Percentiles rank a stretch among this genome's conserved stretches.
These are phyloP conservation scores for Chionoecetes opilio DNA, from an alignment of 1,140 invertebrate species.

Conservation along the genomic window DNA sequence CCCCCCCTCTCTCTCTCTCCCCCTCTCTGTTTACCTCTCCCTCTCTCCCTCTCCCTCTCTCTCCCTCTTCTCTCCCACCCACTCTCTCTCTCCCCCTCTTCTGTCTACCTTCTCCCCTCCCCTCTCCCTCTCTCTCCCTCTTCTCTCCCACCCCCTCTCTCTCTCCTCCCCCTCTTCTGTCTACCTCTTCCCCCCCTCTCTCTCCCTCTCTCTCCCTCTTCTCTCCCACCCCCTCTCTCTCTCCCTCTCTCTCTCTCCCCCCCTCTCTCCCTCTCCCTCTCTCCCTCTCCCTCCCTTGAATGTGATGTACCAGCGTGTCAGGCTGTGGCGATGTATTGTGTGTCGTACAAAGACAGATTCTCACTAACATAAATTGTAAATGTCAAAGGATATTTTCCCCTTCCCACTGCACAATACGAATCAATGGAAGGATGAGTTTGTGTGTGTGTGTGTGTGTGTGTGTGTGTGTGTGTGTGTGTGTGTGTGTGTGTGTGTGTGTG, in stretches of 20 bases:
- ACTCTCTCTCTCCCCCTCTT: no score
- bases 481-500: background rate
- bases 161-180: background rate
- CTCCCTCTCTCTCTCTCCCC: background rate
- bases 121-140: background rate
- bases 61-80: no score
- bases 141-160: no score
- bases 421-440: constrained; percentile 16
- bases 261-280: background rate
- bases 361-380: constrained; percentile 22
- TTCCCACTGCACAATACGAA: background rate
- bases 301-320: background rate
- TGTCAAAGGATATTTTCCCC: constrained; percentile 29
- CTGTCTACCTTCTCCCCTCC: no score
- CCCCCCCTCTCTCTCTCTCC: no score
- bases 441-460: constrained; percentile 16
- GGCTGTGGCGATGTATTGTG: background rate
- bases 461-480: constrained; percentile 21
- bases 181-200: background rate
- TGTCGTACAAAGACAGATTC: background rate
- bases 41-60: no score
- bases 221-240: background rate
- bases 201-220: background rate
- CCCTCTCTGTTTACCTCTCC: no score
- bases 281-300: background rate